These are phyloP conservation scores for Cathartes aura DNA, from an alignment of 2,113 vertebrate species.

Conservation along the genomic window DNA sequence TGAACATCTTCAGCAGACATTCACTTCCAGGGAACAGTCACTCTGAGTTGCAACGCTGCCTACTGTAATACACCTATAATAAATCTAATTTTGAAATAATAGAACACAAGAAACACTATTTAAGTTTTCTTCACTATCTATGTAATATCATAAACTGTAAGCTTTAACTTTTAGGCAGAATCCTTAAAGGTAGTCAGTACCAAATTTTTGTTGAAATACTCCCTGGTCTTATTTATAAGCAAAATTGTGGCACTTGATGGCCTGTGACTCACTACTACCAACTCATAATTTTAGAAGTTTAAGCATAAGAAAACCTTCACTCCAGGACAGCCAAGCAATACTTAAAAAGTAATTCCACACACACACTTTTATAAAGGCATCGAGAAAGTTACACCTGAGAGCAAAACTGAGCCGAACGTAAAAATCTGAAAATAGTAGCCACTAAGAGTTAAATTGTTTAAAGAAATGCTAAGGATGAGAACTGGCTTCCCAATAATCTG, in stretches of 20 bases:
- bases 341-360: neutral
- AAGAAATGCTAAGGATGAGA: neutral
- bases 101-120: neutral
- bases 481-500: neutral
- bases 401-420: neutral
- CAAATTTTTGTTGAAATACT: neutral
- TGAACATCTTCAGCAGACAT: neutral
- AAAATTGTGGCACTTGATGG: neutral
- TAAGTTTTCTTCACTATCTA: neutral
- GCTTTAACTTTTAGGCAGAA: neutral
- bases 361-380: neutral
- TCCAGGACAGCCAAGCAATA: neutral
- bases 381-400: neutral
- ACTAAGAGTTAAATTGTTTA: neutral
- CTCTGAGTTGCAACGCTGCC: neutral
- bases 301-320: too few relatives aligned
- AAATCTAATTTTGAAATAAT: neutral
- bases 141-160: neutral
- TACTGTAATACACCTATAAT: neutral
- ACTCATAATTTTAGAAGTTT: neutral
- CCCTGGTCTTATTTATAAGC: neutral
- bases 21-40: neutral
- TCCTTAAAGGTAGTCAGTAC: neutral
- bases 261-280: neutral
- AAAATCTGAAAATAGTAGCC: neutral